These are phyloP conservation scores for Megastigmus dorsalis DNA, from an alignment of 2,888 invertebrate genomes.

Conservation along the genomic window DNA sequence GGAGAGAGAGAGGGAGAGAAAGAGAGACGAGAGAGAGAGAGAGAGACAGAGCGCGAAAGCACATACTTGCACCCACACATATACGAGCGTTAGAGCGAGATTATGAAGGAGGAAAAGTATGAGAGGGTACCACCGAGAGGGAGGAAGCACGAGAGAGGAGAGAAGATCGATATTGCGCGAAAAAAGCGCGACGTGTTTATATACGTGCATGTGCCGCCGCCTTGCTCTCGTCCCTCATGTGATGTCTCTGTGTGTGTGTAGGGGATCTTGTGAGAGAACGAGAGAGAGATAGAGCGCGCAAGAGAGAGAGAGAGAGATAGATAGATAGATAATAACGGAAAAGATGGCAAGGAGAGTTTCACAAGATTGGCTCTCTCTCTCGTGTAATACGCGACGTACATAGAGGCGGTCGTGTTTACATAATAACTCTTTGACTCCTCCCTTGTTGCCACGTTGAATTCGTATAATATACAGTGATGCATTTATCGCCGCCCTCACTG, in stretches of 20 bases:
- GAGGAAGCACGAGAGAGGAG: not conserved
- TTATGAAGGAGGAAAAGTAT: not conserved
- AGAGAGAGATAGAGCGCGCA: too few species aligned
- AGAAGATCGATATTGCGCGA: slow-evolving; percentile 48
- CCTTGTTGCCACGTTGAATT: not conserved
- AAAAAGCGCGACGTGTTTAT: slow-evolving; percentile 34
- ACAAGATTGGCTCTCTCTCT: too few species aligned
- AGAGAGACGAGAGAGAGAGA: not conserved
- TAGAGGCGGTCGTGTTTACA: not conserved
- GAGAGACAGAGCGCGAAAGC: not conserved
- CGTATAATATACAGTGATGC: too few species aligned
- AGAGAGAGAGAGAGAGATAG: too few species aligned
- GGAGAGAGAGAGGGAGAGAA: not conserved
- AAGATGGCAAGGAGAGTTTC: slow-evolving; percentile 13
- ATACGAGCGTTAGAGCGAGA: not conserved
- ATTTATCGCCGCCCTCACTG: too few species aligned
- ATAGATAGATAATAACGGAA: slow-evolving; percentile 23
- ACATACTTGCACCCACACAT: not conserved
- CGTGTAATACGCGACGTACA: not conserved
- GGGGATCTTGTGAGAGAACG: too few species aligned
- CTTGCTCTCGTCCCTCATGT: not conserved
- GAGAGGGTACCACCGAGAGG: not conserved
- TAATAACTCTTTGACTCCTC: not conserved
- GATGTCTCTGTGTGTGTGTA: too few species aligned
- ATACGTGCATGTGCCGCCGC: not conserved